Conservation (phyloP, 1,140 invertebrate genomes). For the Drosophila miranda region DNA sequence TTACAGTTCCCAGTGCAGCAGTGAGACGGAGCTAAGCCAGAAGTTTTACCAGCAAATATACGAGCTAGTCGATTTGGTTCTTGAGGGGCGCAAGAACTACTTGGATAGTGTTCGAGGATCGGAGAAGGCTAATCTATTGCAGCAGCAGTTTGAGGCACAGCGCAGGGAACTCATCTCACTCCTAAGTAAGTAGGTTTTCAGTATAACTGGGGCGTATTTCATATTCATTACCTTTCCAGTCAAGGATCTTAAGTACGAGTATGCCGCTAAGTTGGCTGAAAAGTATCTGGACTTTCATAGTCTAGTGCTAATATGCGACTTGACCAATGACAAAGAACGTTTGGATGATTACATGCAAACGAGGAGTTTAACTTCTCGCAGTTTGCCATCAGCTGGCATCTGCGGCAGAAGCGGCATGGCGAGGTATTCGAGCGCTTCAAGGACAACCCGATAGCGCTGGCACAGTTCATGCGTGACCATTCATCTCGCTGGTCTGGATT, state of each 20-base stretch:
- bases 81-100: constrained; percentile 89
- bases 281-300: constrained; percentile 95
- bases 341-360: constrained; percentile 91
- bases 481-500: constrained; percentile 90
- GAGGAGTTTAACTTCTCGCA: constrained; percentile 86
- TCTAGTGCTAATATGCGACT: constrained; percentile 90
- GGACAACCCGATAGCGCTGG: constrained; percentile 81
- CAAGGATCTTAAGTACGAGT: constrained; percentile 89
- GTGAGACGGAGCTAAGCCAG: constrained; percentile 8
- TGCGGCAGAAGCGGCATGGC: constrained; percentile 55
- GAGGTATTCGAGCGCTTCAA: constrained; percentile 83
- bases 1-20: constrained; percentile 82
- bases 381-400: constrained; percentile 88
- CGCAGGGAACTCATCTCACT: constrained; percentile 86
- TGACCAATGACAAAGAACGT: constrained; percentile 88
- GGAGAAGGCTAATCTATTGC: constrained; percentile 83
- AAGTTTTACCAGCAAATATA: constrained; percentile 88
- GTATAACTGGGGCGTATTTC: background rate
- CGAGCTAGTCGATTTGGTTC: constrained; percentile 88
- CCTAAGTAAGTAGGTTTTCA: constrained; percentile 78
- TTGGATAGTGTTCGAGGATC: constrained; percentile 87
- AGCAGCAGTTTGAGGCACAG: constrained; percentile 85
- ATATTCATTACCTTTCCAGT: constrained; percentile 83
- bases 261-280: constrained; percentile 92
- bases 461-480: constrained; percentile 87